Evolutionary conservation across 1,140 invertebrate genomes (phyloP).

Genomic region (Drosophila hydei): DNA sequence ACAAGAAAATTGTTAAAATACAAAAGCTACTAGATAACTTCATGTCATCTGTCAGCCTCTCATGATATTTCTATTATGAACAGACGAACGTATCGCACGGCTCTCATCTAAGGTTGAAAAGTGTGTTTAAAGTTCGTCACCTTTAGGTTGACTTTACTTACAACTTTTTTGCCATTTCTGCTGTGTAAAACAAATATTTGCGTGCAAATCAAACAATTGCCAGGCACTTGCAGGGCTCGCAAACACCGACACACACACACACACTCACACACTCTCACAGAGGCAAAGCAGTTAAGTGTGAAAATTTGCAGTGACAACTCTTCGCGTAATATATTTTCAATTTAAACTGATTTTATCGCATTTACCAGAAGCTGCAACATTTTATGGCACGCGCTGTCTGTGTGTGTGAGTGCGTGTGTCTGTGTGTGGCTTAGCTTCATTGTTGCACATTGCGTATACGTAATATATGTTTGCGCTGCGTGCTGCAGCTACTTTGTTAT

Average conservation of each 20-base stretch:
- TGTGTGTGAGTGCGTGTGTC: background rate
- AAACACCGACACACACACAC: background rate
- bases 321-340: conserved; percentile 58
- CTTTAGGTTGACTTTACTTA: background rate
- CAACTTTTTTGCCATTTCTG: conserved; percentile 42
- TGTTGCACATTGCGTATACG: conserved; percentile 76
- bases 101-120: background rate
- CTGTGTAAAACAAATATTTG: conserved; percentile 40
- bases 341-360: conserved; percentile 73
- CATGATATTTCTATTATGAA: no score
- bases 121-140: conserved; percentile 2
- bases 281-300: background rate
- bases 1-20: no score
- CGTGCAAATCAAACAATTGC: conserved; percentile 46
- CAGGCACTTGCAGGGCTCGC: background rate
- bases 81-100: background rate
- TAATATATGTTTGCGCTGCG: conserved; percentile 54
- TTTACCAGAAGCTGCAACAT: conserved; percentile 54
- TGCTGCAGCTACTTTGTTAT: conserved; percentile 72
- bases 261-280: background rate
- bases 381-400: conserved; percentile 43
- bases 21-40: no score
- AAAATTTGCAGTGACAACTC: conserved; percentile 38
- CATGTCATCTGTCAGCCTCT: no score
- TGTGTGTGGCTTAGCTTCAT: conserved; percentile 48